phyloP scores from a whole-genome alignment of 2,113 vertebrate genomes.

The Pelobates fuscus region DNA sequence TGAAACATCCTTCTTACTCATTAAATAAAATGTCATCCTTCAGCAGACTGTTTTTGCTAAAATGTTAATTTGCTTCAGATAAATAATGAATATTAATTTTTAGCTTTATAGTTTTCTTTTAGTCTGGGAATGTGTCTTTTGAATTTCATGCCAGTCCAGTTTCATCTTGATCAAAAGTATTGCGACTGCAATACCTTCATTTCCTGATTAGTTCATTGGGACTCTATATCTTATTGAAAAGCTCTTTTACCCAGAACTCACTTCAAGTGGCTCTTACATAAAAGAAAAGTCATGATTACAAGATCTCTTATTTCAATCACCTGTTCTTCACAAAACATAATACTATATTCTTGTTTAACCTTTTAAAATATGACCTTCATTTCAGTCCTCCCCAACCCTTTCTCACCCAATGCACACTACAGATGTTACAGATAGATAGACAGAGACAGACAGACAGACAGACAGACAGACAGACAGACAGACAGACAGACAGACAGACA shows the following conservation, averaged over 20 bases:
- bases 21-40: constrained; percentile 66
- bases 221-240: constrained; percentile 63
- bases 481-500: no score
- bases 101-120: constrained; percentile 52
- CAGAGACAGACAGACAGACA: no score
- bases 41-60: constrained; percentile 58
- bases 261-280: constrained; percentile 60
- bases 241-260: constrained; percentile 62
- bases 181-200: constrained; percentile 61
- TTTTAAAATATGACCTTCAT: constrained; percentile 45
- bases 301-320: constrained; percentile 34
- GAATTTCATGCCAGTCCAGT: constrained; percentile 61
- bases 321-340: constrained; percentile 33
- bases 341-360: constrained; percentile 43
- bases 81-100: constrained; percentile 67
- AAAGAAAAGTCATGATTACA: constrained; percentile 49
- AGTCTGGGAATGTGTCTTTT: constrained; percentile 52
- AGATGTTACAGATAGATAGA: no score
- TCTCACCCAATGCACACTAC: no score
- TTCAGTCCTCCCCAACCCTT: no score
- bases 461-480: no score
- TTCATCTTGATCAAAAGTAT: constrained; percentile 62
- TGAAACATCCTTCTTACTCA: constrained; percentile 51
- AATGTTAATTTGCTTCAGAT: constrained; percentile 67
- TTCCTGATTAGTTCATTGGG: constrained; percentile 57